phyloP scores from a whole-genome alignment of 2,888 invertebrate genomes.

The Lasioglossum villosulum region DNA sequence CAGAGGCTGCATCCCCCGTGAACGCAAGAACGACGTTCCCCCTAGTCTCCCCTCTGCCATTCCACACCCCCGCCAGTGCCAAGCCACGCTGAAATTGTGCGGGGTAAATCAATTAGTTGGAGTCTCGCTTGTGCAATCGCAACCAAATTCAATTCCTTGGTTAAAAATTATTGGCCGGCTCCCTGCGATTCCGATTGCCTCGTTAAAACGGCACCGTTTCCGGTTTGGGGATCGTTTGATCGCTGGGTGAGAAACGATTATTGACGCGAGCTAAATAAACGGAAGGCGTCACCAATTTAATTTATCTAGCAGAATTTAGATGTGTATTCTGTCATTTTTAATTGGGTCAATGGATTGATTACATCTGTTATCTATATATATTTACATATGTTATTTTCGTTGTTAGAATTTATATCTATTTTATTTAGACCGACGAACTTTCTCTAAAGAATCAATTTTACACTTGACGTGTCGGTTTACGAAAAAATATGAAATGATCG shows the following conservation, averaged over 20 bases:
- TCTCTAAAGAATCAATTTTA: too few relatives aligned
- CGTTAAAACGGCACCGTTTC: not conserved
- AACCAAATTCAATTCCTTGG: not conserved
- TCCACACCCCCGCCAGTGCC: conserved; percentile 4
- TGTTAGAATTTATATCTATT: too few relatives aligned
- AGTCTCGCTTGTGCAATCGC: not conserved
- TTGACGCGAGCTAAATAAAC: not conserved
- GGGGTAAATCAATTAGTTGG: conserved; percentile 46
- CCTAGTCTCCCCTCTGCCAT: conserved; percentile 9
- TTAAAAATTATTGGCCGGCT: conserved; percentile 33
- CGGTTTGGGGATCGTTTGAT: not conserved
- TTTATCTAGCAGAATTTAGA: not conserved
- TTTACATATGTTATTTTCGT: too few relatives aligned
- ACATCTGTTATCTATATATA: too few relatives aligned
- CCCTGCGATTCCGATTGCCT: not conserved
- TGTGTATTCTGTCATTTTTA: not conserved
- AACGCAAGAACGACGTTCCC: conserved; percentile 36
- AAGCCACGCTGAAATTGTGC: conserved; percentile 27
- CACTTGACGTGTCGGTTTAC: too few relatives aligned
- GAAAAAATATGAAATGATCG: not conserved
- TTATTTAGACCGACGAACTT: not conserved
- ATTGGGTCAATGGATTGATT: not conserved
- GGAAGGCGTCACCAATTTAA: not conserved
- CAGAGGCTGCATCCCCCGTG: conserved; percentile 25
- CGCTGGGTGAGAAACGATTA: not conserved